Evolutionary conservation across 23 tunicate genomes (phyloP), one percentile per base, ranked within the genome.

Genomic region (Halocynthia roretzi): DNA sequence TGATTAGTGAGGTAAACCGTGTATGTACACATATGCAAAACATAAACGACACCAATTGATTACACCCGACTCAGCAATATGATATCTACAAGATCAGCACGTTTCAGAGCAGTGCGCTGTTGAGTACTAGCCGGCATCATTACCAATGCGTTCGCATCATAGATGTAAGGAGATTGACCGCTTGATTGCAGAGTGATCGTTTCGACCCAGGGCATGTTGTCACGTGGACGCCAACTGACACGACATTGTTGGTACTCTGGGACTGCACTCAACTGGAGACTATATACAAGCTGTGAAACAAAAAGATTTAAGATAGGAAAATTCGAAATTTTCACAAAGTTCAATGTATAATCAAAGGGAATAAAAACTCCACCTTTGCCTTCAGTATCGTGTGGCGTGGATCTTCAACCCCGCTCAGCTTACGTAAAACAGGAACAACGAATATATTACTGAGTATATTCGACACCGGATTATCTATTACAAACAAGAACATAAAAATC

Each of bases 201-300:
- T 62, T 83, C 85, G 6, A 92, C 91, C 82, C 80, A 76, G 8
- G 92, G 91, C 6, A 70, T 75, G 51, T 71, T 58, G 9, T 86
- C 88, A 12, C 70, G 64, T 12, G 96, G 83, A 15, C 80, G 82
- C 87, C 98, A 86, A 5, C 85, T 77, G 9, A 92, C 85, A 50
- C 79, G 81, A 21, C 89, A 90, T 52, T 90, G 87, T 68, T 80
- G 84, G 61, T 92, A 92, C 54, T 92, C 98, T 48, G 98, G 98
- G 0, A 85, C 82, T 7, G 87, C 75, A 51, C 83, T 85, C 19
- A 92, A 80, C 6, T 85, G 73, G 31, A 83, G 71, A 52, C 86
- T 92, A 11, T 50, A 65, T 14, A 90, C 77, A 48, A 90, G 51
- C 97, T 90, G 77, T 52, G 68, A 62, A 10, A 20, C 31, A 20